Base-by-base conservation (phyloP, 2,888 invertebrate genomes). In the Dorcus parallelipipedus region DNA sequence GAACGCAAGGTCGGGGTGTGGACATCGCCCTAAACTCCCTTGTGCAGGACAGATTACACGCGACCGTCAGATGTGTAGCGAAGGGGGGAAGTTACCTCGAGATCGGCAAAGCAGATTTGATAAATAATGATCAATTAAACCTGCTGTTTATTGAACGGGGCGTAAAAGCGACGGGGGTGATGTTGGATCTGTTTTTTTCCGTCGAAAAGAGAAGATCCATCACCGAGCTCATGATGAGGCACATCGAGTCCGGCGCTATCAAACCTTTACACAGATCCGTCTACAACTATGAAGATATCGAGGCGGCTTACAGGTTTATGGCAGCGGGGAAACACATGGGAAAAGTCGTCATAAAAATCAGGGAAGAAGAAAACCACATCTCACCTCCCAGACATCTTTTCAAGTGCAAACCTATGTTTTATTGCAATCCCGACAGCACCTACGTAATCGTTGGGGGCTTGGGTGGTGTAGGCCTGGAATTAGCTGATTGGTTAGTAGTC, bases 11-110 rank as follows among this genome's bases (percentile, higher is more conserved):
- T 39, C 85, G 84, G 68, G 96, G 97, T 58, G 97, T 97, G 3
- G 92, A 98, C 78, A 79, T 96, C 58, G 90, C 97, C 9, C 79
- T 94, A 8, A 97, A 97, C 77, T 95, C 95, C 0, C 79, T 97
- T 52, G 86, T 95, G 0, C 95, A 93, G 69, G 95, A 97, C 47
- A 95, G 95, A 76, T 82, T 97, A 1, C 83, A 86, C 71, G 90
- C 86, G 0, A 86, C 87, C 0, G 73, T 86, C 0, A 78, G 85
- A 2, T 88, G 87, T 64, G 72, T 88, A 7, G 84, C 81, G 0
- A 61, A 66, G 1, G 77, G 81, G 1, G 87, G 93, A 7, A 81
- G 87, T 58, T 94, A 94, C 76, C 76, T 93, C 53, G 93, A 94
- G 79, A 92, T 94, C 58, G 93, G 93, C 49, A 93, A 93, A 78